These are phyloP conservation scores for Notiomystis cincta DNA, from an alignment of 2,113 vertebrate genomes.

Conservation along the genomic window DNA sequence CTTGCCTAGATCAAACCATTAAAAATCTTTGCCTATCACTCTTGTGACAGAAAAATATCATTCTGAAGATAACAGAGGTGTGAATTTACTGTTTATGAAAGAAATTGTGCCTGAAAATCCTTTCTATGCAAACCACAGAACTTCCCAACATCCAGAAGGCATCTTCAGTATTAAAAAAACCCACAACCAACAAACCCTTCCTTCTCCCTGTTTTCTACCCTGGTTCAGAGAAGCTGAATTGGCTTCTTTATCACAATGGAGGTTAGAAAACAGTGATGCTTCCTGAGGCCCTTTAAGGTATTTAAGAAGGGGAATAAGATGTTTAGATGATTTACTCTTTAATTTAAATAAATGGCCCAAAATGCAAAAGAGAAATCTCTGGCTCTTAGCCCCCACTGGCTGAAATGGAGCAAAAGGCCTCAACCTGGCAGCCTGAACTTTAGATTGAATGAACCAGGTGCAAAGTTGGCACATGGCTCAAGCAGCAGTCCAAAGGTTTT, in stretches of 20 bases:
- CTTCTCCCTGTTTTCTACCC: background rate
- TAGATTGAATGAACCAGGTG: background rate
- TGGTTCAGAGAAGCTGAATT: background rate
- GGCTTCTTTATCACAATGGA: background rate
- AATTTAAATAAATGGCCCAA: background rate
- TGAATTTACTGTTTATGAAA: background rate
- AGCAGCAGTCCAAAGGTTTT: background rate
- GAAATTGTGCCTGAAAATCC: background rate
- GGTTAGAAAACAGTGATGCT: background rate
- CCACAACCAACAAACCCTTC: rapidly evolving
- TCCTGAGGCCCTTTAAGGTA: background rate
- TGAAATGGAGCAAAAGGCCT: background rate
- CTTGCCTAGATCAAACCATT: background rate
- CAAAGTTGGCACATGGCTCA: background rate
- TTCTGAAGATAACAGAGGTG: background rate
- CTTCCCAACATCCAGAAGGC: background rate
- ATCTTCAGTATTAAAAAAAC: background rate
- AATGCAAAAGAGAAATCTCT: background rate
- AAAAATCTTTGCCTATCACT: background rate
- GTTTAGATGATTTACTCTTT: background rate
- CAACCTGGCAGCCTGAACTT: background rate
- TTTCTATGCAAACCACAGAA: background rate
- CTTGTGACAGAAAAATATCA: background rate
- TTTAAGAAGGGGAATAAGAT: background rate
- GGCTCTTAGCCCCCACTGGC: background rate